Percentiles rank a stretch among this genome's conserved stretches.
Conservation (phyloP, 2,888 invertebrate genomes). For the Caenorhabditis sp. region DNA sequence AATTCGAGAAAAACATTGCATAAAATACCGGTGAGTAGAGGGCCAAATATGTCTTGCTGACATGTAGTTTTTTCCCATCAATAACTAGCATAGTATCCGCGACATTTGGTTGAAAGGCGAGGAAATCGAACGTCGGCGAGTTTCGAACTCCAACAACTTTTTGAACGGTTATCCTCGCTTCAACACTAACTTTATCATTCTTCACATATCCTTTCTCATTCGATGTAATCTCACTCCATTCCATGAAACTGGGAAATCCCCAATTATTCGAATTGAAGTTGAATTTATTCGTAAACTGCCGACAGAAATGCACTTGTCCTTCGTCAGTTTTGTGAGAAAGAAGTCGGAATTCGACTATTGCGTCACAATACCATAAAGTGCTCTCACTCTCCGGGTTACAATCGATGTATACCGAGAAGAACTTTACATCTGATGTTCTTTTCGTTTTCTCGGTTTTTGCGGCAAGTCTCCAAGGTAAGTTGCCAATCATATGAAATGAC, state of each 20-base stretch:
- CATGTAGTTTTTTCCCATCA: conserved; percentile 62
- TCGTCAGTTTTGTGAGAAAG: conserved; percentile 33
- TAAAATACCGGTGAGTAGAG: conserved; percentile 69
- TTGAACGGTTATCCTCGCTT: conserved; percentile 65
- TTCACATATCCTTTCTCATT: conserved; percentile 54
- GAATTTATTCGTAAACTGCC: conserved; percentile 69
- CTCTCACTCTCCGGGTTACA: conserved; percentile 69
- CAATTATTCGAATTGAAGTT: conserved; percentile 70
- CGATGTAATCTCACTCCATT: conserved; percentile 54
- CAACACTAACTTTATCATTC: conserved; percentile 62
- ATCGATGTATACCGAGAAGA: conserved; percentile 70
- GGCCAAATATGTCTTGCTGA: conserved; percentile 67
- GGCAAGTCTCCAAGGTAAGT: conserved; percentile 66
- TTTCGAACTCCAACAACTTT: conserved; percentile 61
- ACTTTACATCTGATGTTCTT: conserved; percentile 61
- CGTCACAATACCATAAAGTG: conserved; percentile 69
- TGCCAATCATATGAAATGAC: conserved; percentile 57
- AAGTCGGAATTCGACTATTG: conserved; percentile 57
- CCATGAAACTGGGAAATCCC: conserved; percentile 70
- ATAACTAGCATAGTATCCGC: conserved; percentile 62
- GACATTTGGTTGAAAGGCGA: conserved; percentile 42
- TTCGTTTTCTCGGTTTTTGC: conserved; percentile 69
- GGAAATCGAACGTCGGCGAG: conserved; percentile 61
- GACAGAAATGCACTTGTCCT: conserved; percentile 43
- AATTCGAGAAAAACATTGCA: conserved; percentile 61